These are phyloP conservation scores for Psammodynastes pulverulentus DNA, from an alignment of 2,113 vertebrate species.

Conservation along the genomic window DNA sequence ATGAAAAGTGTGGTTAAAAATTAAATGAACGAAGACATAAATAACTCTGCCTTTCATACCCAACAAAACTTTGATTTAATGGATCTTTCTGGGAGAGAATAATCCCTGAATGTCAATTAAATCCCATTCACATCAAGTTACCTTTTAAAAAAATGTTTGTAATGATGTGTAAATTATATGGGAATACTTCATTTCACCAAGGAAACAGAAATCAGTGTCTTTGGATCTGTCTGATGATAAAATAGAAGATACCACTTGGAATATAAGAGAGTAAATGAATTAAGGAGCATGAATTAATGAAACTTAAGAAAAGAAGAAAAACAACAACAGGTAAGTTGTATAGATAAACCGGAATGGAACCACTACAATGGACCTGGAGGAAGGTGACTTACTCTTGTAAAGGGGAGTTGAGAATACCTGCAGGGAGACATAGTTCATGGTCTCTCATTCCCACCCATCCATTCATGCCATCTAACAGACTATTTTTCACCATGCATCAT, in stretches of 20 bases:
- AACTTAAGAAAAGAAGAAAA: background rate
- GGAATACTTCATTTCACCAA: background rate
- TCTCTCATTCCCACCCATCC: background rate
- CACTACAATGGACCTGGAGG: background rate
- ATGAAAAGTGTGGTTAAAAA: background rate
- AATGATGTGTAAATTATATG: background rate
- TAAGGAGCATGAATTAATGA: background rate
- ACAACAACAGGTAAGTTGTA: background rate
- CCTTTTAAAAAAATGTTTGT: background rate
- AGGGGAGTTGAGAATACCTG: background rate
- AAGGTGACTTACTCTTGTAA: background rate
- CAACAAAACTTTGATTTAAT: background rate
- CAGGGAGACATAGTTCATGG: background rate
- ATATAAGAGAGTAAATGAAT: background rate
- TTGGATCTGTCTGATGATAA: background rate
- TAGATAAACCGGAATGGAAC: background rate
- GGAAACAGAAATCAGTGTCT: background rate
- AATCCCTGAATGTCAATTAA: background rate
- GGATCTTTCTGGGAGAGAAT: background rate
- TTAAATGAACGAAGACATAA: background rate
- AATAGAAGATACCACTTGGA: background rate
- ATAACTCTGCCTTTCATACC: background rate
- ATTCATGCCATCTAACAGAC: background rate
- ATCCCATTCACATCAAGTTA: background rate
- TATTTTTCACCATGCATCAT: background rate